Base-by-base conservation (phyloP, 2,113 vertebrate genomes). In the Elephas maximus region DNA sequence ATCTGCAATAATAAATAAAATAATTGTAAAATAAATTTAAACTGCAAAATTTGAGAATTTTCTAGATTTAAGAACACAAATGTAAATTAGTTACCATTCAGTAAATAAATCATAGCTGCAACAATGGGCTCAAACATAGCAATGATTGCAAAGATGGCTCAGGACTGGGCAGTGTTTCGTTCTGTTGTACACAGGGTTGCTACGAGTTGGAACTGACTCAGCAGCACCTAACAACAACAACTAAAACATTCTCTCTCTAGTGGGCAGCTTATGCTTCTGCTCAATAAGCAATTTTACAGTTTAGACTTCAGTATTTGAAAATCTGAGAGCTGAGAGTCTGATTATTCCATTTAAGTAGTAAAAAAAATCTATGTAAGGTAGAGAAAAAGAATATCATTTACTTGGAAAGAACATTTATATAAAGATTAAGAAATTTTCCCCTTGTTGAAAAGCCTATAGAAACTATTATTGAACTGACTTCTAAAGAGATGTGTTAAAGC, bases 11-110 rank as follows among this genome's bases (percentile, higher is more conserved):
- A 91, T 53, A 95, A 96, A 76, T 86, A 79, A 62, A 83, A 45
- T 78, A 94, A 90, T n/a, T 81, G 88, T 94, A 88, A 96, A 57
- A 96, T n/a, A 91, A 48, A 84, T 37, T 48, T 63, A 88, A 82
- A 92, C 2, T 57, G 45, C n/a, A 65, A 91, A 37, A 60, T 4
- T 8, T 30, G 57, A 91, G 88, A 69, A n/a, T 71, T 69, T 79
- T 10, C 23, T 23, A 45, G 8, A 74, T 81, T 90, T 73, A 7
- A 60, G 69, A 78, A 90, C 5, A 53, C 21, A 87, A 48, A 71
- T 78, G 18, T 60, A 21, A 88, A 44, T 84, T 88, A 60, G 65
- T 80, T 79, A 23, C 12, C 8, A 63, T 8, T 86, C 53, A 79
- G 48, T 85, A 69, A 77, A 67, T 87, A 26, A 60, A 45, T 88